Evolutionary conservation across 2,113 vertebrate species (phyloP).

Genomic region (Toxostoma redivivum): DNA sequence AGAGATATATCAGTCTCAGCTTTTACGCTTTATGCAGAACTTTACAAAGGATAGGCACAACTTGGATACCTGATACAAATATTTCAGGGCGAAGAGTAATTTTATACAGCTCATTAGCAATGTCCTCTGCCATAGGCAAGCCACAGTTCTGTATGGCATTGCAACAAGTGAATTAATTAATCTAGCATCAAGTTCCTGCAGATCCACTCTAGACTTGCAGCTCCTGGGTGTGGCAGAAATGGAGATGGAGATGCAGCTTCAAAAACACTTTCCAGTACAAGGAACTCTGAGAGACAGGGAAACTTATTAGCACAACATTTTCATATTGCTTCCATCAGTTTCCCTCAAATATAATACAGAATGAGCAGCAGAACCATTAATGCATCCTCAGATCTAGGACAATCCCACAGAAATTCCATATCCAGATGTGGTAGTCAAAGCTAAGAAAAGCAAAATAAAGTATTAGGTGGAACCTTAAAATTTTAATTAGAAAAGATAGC

Average conservation of each 20-base stretch:
- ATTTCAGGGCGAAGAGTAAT: background rate
- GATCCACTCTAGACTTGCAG: background rate
- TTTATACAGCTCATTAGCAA: background rate
- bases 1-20: background rate
- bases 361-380: background rate
- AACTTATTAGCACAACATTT: background rate
- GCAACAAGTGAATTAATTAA: background rate
- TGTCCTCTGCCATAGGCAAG: background rate
- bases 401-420: background rate
- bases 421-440: background rate
- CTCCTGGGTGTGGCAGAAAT: background rate
- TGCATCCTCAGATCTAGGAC: background rate
- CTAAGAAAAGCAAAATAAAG: constrained; percentile 19
- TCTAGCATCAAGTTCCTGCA: background rate
- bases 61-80: background rate
- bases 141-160: background rate
- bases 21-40: background rate
- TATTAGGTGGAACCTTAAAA: background rate
- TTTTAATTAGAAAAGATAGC: background rate
- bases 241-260: background rate
- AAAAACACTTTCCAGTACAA: background rate
- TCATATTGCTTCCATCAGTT: background rate
- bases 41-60: background rate
- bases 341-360: background rate
- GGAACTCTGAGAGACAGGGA: background rate